phyloP scores from a whole-genome alignment of 2,113 vertebrate genomes.

The Bambusicola thoracicus region DNA sequence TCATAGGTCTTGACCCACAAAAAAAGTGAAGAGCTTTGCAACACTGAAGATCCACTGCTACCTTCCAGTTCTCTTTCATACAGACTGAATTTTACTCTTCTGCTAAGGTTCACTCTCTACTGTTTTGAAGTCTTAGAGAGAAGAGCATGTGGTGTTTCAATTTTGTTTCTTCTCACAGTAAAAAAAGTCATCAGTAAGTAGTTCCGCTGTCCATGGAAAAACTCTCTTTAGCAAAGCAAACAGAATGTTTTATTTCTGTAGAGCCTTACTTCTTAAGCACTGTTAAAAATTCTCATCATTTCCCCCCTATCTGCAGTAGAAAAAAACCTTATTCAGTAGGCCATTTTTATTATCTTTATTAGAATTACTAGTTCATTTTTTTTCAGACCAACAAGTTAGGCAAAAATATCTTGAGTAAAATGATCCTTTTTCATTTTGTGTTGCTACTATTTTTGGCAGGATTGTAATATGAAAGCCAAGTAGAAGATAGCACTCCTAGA shows the following conservation, averaged over 20 bases:
- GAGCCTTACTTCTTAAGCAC: background rate
- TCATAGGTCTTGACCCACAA: background rate
- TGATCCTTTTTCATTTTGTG: background rate
- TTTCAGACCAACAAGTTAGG: background rate
- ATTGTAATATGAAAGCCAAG: background rate
- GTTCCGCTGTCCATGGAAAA: background rate
- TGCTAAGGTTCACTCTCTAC: fast-evolving
- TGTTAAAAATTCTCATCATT: background rate
- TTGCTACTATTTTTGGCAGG: background rate
- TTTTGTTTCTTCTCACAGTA: background rate
- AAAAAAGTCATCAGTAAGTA: background rate
- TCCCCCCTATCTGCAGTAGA: background rate
- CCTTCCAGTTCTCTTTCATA: background rate
- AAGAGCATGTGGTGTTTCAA: fast-evolving
- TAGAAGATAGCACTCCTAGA: background rate
- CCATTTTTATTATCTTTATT: background rate
- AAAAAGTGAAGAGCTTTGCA: fast-evolving
- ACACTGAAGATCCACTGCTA: background rate
- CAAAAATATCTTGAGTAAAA: background rate
- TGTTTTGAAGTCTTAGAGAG: background rate
- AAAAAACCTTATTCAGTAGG: background rate
- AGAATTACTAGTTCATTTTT: background rate
- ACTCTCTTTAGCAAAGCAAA: background rate
- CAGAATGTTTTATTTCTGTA: background rate
- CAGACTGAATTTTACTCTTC: background rate